Conservation (phyloP, 2,888 invertebrate species). For the Sminthurides aquaticus region DNA sequence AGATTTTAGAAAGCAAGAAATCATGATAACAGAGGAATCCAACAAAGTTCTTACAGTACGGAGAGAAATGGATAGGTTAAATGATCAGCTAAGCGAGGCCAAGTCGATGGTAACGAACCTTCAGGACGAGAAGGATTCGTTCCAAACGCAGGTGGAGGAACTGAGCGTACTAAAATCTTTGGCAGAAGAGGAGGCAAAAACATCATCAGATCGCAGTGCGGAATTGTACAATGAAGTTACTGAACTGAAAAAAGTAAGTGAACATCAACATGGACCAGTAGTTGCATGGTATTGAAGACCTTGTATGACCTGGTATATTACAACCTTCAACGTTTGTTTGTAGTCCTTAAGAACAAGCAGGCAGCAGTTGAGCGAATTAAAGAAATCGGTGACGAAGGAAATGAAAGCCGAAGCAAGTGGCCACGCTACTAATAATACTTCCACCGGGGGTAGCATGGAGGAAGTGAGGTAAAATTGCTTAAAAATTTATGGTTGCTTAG, state of each 20-base stretch:
- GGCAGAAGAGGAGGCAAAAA: conserved; percentile 19
- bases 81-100: conserved; percentile 9
- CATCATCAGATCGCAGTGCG: conserved; percentile 11
- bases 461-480: conserved; percentile 14
- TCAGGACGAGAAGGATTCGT: conserved; percentile 13
- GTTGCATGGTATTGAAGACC: neutral
- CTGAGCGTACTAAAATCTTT: conserved; percentile 17
- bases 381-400: conserved; percentile 17
- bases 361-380: conserved; percentile 21
- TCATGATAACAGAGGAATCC: neutral
- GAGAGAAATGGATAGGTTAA: conserved; percentile 7
- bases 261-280: neutral
- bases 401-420: conserved; percentile 5
- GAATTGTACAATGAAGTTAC: conserved; percentile 21
- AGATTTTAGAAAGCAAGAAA: neutral
- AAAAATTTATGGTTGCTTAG: neutral
- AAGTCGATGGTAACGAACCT: conserved; percentile 2
- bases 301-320: neutral
- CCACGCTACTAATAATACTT: neutral
- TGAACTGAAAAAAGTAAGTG: conserved; percentile 20
- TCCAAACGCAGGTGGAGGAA: conserved; percentile 18
- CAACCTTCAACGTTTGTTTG: neutral
- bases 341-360: conserved; percentile 21
- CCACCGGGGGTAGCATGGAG: conserved; percentile 13
- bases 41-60: neutral